A percentile compares a stretch with the other conserved stretches of the same genome.
phyloP scores from a whole-genome alignment of 1,140 invertebrate species.

The Holotrichia oblita region DNA sequence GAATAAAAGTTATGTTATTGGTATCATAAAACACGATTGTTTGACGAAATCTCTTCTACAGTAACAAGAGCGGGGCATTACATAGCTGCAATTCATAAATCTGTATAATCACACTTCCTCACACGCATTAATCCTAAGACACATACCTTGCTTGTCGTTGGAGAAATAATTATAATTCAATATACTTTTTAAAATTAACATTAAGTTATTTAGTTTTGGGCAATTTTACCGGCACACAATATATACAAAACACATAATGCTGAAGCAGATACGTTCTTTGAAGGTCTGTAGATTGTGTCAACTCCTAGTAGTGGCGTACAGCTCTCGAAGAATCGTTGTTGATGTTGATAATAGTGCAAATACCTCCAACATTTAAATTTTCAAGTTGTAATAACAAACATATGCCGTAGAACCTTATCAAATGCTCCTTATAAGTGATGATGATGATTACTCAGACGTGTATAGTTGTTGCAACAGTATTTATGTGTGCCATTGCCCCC shows the following conservation, averaged over 20 bases:
- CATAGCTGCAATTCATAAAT: slow-evolving; percentile 40
- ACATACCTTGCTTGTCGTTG: slow-evolving; percentile 38
- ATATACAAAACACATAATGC: background rate
- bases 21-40: slow-evolving; percentile 2
- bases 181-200: background rate
- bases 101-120: slow-evolving; percentile 41
- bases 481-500: slow-evolving; percentile 38
- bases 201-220: background rate
- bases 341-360: background rate
- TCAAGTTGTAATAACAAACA: background rate
- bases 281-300: background rate
- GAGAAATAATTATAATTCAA: background rate
- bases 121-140: slow-evolving; percentile 41
- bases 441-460: background rate
- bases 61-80: slow-evolving; percentile 45
- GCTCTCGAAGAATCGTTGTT: background rate
- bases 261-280: background rate
- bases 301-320: background rate
- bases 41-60: slow-evolving; percentile 41
- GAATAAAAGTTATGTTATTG: background rate
- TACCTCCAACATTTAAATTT: background rate
- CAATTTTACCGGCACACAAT: slow-evolving; percentile 30
- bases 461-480: background rate
- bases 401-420: background rate
- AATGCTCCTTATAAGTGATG: background rate